Evolutionary conservation across 23 tunicate genomes (phyloP).

Genomic region (Aplidium turbinatum): DNA sequence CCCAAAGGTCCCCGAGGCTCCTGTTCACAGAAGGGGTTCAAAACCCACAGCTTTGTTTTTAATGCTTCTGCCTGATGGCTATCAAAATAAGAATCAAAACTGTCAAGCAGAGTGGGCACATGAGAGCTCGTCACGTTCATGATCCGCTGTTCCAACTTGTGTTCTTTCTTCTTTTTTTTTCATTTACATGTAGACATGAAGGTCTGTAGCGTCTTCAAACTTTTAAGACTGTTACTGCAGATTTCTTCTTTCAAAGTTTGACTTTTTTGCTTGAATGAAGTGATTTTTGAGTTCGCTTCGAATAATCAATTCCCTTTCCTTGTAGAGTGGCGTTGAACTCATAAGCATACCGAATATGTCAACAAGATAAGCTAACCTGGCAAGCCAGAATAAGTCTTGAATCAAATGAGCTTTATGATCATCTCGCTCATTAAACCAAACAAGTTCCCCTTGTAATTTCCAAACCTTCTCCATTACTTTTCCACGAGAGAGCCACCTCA

Average conservation of each 20-base stretch:
- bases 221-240: conserved; percentile 55
- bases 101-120: conserved; percentile 43
- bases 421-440: conserved; percentile 40
- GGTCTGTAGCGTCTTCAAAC: too few species aligned
- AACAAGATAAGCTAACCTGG: conserved; percentile 70
- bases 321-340: conserved; percentile 58
- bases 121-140: conserved; percentile 42
- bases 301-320: conserved; percentile 56
- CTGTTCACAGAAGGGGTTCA: conserved; percentile 50
- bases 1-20: conserved; percentile 59
- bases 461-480: conserved; percentile 57
- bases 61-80: conserved; percentile 25
- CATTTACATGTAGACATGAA: too few species aligned
- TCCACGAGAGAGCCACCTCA: conserved; percentile 61
- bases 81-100: conserved; percentile 35
- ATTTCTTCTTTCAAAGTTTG: conserved; percentile 46
- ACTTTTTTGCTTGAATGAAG: too few species aligned
- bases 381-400: conserved; percentile 68
- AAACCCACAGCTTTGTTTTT: conserved; percentile 57
- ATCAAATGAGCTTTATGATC: conserved; percentile 60
- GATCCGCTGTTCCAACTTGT: too few species aligned
- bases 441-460: conserved; percentile 48
- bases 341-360: conserved; percentile 64
- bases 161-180: too few species aligned
- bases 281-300: too few species aligned